Percentiles rank a stretch among this genome's conserved stretches.
These are phyloP conservation scores for Paragorgia papillata DNA, from an alignment of 92 coral and sea anemone species.

Conservation along the genomic window DNA sequence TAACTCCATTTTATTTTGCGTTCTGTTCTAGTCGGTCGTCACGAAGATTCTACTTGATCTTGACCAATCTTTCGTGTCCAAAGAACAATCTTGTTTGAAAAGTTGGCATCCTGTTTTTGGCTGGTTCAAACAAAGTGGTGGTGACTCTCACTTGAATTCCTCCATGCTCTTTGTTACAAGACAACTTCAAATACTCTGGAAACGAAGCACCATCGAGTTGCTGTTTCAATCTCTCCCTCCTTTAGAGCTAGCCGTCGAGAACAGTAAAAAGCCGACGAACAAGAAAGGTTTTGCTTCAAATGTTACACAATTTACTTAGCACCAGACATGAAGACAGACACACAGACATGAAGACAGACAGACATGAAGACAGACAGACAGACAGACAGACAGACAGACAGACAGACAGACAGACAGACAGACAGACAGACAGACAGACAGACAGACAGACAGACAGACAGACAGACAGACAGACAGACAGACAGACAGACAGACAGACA, in stretches of 20 bases:
- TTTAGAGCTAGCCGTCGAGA: slow-evolving; percentile 21
- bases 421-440: too few relatives aligned
- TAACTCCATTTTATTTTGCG: neutral
- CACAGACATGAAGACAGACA: too few relatives aligned
- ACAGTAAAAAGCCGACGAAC: slow-evolving; percentile 49
- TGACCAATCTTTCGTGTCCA: slow-evolving; percentile 84
- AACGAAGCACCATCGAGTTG: slow-evolving; percentile 74
- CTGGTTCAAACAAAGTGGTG: slow-evolving; percentile 77
- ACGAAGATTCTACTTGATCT: slow-evolving; percentile 79
- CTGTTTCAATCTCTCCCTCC: slow-evolving; percentile 74
- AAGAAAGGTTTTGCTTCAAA: slow-evolving; percentile 51
- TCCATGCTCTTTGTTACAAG: slow-evolving; percentile 77
- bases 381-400: too few relatives aligned
- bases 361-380: too few relatives aligned
- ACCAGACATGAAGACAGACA: too few relatives aligned
- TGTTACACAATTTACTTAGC: too few relatives aligned
- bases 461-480: too few relatives aligned
- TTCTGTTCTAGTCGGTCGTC: slow-evolving; percentile 63
- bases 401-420: too few relatives aligned
- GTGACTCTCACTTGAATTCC: slow-evolving; percentile 56
- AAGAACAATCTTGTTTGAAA: slow-evolving; percentile 84
- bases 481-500: too few relatives aligned
- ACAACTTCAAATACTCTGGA: slow-evolving; percentile 90
- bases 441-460: too few relatives aligned
- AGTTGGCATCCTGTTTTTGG: slow-evolving; percentile 99